These are phyloP conservation scores for Oreochromis tanganicae DNA, from an alignment of 2,113 vertebrate species.

Conservation along the genomic window DNA sequence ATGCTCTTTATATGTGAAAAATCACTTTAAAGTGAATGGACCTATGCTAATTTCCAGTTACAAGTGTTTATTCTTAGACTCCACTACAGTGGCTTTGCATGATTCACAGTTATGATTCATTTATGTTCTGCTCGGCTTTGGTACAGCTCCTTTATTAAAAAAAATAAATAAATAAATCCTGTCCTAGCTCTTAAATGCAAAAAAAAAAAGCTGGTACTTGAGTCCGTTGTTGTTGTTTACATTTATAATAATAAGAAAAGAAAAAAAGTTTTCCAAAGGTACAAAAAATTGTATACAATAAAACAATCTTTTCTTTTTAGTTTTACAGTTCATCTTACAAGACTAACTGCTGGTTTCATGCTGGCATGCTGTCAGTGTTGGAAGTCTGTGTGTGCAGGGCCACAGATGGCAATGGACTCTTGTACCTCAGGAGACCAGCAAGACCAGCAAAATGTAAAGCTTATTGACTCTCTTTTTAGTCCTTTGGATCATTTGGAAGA, in stretches of 20 bases:
- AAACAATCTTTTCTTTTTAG: fast-evolving
- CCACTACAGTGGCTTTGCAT: not conserved
- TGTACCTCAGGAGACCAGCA: not conserved
- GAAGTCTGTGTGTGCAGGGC: not conserved
- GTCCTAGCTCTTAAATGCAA: not conserved
- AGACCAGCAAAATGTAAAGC: not conserved
- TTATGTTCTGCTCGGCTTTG: not conserved
- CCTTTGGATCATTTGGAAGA: not conserved
- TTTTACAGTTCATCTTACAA: not conserved
- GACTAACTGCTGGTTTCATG: not conserved
- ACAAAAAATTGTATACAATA: not conserved
- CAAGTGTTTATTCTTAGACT: not conserved
- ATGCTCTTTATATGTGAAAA: not conserved
- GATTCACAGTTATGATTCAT: not conserved
- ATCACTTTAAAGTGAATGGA: not conserved
- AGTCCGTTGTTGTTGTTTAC: not conserved
- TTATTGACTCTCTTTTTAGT: not conserved
- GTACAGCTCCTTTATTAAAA: not conserved
- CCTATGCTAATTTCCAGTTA: not conserved
- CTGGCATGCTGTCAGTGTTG: too few species aligned
- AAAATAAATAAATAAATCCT: not conserved
- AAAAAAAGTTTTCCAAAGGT: too few species aligned
- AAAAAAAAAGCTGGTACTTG: fast-evolving
- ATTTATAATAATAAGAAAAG: not conserved
- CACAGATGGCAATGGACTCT: not conserved